Evolutionary conservation across 2,113 vertebrate genomes (phyloP), one percentile per base, ranked within the genome.

Genomic region (Chionomys nivalis): DNA sequence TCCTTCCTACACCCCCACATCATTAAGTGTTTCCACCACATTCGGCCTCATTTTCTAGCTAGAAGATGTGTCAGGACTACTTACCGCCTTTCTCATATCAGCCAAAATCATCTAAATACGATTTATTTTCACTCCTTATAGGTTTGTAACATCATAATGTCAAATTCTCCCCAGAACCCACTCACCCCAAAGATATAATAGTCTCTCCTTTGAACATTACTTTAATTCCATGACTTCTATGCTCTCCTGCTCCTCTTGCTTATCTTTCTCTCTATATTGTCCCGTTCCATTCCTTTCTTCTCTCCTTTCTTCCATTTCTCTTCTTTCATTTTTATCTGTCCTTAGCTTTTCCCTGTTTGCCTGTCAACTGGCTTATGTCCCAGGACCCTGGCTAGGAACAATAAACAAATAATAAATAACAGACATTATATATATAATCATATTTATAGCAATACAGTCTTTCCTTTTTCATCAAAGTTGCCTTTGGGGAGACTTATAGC

Each of bases 171-270:
- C 7, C 17, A 77, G 42, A 79, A 83, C 47, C 21, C 11, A 24
- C 13, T 70, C 5, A 47, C 31, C 72, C 3, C 21, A 44, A 89
- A 77, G 12, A 65, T 6, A 66, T 24, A 14, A 66, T 26, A 16
- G 9, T 87, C 12, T 78, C 42, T 78, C n/a, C 14, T 89, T 85
- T 52, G 17, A 85, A 89, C 28, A 52, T 42, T 12, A 12, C 8
- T 33, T 9, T 63, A 61, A 10, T 0, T 1, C 79, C 17, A n/a
- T 68, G n/a, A 68, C 3, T 63, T 5, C 3, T 66, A 23, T 19
- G 3, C 0, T 44, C n/a, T 42, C n/a, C 3, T 42, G 1, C 1
- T 63, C 12, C 36, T 28, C 7, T 2, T 9, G 13, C 7, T 39
- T 3, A 63, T 42, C 24, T n/a, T 42, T 23, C 36, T 58, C n/a